Percentiles rank a stretch among this genome's conserved stretches.
phyloP scores from a whole-genome alignment of 2,888 invertebrate genomes.

The Hirtodrosophila cameraria region DNA sequence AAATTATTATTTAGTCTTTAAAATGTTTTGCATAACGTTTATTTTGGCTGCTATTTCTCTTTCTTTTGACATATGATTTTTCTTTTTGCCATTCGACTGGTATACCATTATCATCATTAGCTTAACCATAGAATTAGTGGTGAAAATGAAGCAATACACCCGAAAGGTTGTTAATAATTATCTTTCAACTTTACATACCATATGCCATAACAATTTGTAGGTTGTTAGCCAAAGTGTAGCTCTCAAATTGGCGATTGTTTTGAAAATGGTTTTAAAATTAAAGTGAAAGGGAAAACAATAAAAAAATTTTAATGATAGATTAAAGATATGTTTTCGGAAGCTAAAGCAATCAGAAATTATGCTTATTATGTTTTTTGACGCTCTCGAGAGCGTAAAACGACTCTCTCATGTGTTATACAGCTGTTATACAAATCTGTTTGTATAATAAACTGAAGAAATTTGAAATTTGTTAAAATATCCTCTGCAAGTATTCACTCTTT shows the following conservation, averaged over 20 bases:
- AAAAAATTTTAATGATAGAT: constrained; percentile 40
- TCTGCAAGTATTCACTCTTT: too few species aligned
- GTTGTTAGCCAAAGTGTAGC: constrained; percentile 32
- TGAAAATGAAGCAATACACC: constrained; percentile 65
- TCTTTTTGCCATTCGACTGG: constrained; percentile 15
- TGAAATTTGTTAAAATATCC: too few species aligned
- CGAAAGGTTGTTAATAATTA: constrained; percentile 49
- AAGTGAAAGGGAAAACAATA: constrained; percentile 68
- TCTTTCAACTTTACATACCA: constrained; percentile 66
- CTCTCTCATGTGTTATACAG: too few species aligned
- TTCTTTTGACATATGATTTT: constrained; percentile 26
- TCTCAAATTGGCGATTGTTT: constrained; percentile 44
- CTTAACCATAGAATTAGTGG: constrained; percentile 55
- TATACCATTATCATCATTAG: constrained; percentile 48
- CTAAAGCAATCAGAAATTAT: too few species aligned
- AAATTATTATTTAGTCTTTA: constrained; percentile 13
- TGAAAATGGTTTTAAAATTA: constrained; percentile 19
- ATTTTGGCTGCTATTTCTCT: constrained; percentile 24
- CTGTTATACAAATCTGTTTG: too few species aligned
- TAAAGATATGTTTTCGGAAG: constrained; percentile 22
- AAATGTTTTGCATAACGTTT: constrained; percentile 72
- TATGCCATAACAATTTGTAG: constrained; percentile 42
- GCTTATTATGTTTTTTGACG: too few species aligned
- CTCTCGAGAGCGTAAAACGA: too few species aligned
- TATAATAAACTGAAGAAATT: too few species aligned